Percentiles rank a stretch among this genome's conserved stretches.
These are phyloP conservation scores for Polyommatus icarus DNA, from an alignment of 2,888 invertebrate species.

Conservation along the genomic window DNA sequence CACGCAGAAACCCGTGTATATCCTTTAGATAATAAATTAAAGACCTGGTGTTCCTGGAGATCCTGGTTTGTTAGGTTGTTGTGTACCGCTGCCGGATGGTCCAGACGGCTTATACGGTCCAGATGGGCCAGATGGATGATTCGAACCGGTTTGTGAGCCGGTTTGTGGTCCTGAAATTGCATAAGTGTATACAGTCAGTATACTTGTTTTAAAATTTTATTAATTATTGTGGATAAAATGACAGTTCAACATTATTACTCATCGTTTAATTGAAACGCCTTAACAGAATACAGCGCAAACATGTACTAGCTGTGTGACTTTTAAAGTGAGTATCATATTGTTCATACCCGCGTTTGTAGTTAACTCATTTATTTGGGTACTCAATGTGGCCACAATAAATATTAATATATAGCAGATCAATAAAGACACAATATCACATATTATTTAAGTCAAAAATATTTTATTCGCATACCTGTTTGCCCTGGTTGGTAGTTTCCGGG, in stretches of 20 bases:
- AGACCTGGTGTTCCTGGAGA: conserved; percentile 38
- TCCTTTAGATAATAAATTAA: background rate
- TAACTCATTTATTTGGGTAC: no score
- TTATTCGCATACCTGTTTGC: conserved; percentile 38
- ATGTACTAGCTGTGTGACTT: no score
- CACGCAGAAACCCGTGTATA: background rate
- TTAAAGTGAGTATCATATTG: no score
- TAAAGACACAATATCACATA: no score
- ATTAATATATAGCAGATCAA: no score
- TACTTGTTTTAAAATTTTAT: no score
- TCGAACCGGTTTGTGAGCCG: conserved; percentile 39
- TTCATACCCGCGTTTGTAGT: no score
- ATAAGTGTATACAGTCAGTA: no score
- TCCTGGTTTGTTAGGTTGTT: conserved; percentile 32
- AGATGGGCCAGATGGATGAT: background rate
- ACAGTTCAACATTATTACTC: background rate
- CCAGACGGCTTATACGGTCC: background rate
- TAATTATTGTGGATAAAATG: no score
- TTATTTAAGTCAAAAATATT: background rate
- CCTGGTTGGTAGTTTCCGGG: conserved; percentile 39
- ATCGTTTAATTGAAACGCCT: no score
- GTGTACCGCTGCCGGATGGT: conserved; percentile 35
- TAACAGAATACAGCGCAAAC: no score
- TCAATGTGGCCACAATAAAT: background rate
- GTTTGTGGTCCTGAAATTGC: conserved; percentile 1